These are phyloP conservation scores for Cerastis leucographa DNA, from an alignment of 2,888 invertebrate species.

Conservation along the genomic window DNA sequence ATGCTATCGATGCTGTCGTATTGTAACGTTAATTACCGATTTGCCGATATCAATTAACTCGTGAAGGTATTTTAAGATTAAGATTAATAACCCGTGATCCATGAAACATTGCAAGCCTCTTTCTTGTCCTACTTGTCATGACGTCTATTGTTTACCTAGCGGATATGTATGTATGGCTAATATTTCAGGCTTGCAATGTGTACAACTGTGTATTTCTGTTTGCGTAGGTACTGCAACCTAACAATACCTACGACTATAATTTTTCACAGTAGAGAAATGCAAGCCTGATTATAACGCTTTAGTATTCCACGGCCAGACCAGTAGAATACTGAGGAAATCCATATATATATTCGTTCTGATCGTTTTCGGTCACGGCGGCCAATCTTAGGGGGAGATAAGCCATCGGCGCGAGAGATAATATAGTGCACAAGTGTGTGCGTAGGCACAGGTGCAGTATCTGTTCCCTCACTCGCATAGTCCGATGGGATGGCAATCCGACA, in stretches of 20 bases:
- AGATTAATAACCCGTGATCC: conserved; percentile 68
- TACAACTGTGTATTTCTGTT: not conserved
- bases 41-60: conserved; percentile 74
- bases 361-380: too few relatives aligned
- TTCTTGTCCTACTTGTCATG: conserved; percentile 65
- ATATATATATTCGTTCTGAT: too few relatives aligned
- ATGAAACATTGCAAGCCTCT: conserved; percentile 66
- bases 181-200: conserved; percentile 20
- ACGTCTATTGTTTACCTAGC: conserved; percentile 50
- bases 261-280: conserved; percentile 27
- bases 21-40: conserved; percentile 75
- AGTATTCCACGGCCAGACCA: conserved; percentile 7
- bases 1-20: conserved; percentile 73
- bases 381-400: too few relatives aligned
- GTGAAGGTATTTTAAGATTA: conserved; percentile 70
- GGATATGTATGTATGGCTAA: conserved; percentile 12
- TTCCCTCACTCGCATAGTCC: too few relatives aligned
- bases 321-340: not conserved
- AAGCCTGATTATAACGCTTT: not conserved
- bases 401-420: too few relatives aligned
- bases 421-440: too few relatives aligned
- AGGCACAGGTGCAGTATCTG: too few relatives aligned
- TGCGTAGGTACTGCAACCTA: not conserved
- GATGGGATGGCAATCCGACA: too few relatives aligned
- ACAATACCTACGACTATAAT: conserved; percentile 3